Conservation (phyloP, 2,797 vertebrate species). For the Morus bassanus region DNA sequence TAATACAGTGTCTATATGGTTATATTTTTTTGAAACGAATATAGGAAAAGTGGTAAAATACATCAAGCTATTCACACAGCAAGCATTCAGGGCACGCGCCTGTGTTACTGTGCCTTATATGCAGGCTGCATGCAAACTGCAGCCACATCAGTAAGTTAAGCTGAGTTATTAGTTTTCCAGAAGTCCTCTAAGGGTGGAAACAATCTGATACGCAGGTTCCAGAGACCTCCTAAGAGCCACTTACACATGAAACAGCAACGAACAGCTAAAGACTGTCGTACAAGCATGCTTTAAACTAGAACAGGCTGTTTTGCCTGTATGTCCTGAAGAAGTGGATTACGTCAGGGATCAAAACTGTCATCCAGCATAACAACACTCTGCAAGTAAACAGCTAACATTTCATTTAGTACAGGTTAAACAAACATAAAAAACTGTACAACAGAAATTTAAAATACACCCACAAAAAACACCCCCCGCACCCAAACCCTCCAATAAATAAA, state of each 20-base stretch:
- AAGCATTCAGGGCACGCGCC: fast-evolving
- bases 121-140: fast-evolving
- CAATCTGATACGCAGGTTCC: neutral
- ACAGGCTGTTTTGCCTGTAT: neutral
- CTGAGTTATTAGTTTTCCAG: neutral
- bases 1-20: neutral
- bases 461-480: neutral
- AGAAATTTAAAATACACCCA: neutral
- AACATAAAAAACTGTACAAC: neutral
- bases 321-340: neutral
- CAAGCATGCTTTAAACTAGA: neutral
- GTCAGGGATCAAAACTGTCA: neutral
- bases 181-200: neutral
- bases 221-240: neutral
- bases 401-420: neutral
- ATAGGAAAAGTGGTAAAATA: fast-evolving
- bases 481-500: neutral
- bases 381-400: neutral
- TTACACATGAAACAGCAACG: fast-evolving
- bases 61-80: fast-evolving
- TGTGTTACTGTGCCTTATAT: fast-evolving
- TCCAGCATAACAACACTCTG: neutral
- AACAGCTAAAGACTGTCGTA: fast-evolving
- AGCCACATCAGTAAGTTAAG: neutral
- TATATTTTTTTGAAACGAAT: neutral